Evolutionary conservation across 2,113 vertebrate species (phyloP).

Genomic region (Pluvialis apricaria): DNA sequence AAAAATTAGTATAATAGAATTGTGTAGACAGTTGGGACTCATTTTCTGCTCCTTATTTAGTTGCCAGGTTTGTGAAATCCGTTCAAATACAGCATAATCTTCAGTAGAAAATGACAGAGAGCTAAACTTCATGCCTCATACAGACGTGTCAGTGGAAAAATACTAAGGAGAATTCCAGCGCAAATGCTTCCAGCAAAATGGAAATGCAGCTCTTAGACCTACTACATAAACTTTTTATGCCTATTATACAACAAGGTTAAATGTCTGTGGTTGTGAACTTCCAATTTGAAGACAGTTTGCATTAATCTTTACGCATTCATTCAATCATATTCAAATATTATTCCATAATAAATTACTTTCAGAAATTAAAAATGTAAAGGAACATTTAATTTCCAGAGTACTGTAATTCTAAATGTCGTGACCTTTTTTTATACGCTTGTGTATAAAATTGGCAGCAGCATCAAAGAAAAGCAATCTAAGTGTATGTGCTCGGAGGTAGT

Average conservation of each 20-base stretch:
- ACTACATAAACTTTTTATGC: conserved; percentile 20
- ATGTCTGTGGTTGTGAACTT: conserved; percentile 10
- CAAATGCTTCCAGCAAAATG: conserved; percentile 50
- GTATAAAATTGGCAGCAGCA: conserved; percentile 46
- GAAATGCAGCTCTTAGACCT: conserved; percentile 28
- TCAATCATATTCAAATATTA: conserved; percentile 42
- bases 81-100: background rate
- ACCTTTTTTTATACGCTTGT: conserved; percentile 18
- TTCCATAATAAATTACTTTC: conserved; percentile 22
- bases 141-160: conserved; percentile 39
- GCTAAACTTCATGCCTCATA: background rate
- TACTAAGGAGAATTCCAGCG: conserved; percentile 6
- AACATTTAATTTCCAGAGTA: conserved; percentile 52
- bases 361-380: conserved; percentile 67
- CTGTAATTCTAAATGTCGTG: conserved; percentile 60
- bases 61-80: conserved; percentile 7
- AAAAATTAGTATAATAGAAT: background rate
- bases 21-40: background rate
- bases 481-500: background rate
- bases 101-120: background rate
- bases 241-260: conserved; percentile 44
- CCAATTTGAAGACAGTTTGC: conserved; percentile 18
- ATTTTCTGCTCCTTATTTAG: conserved; percentile 40
- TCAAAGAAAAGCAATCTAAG: conserved; percentile 27
- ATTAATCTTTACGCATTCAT: conserved; percentile 40